Evolutionary conservation across 2,113 vertebrate genomes (phyloP), one percentile per base, ranked within the genome.

Genomic region (Garra rufa): DNA sequence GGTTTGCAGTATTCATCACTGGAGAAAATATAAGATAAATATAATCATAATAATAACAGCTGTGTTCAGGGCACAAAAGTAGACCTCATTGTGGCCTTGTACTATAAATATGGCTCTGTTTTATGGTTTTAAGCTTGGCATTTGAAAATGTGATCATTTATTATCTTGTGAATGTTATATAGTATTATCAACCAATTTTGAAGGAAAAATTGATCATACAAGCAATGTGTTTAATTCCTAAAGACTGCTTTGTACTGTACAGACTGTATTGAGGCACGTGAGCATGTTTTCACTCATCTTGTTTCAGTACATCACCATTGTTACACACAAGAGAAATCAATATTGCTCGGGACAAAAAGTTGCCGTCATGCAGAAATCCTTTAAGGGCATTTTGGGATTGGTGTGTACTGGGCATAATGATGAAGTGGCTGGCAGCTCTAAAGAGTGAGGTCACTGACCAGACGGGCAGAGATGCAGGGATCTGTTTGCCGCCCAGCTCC

Each of bases 401-500:
- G 81, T 85, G 48, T 73, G 69, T 74, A 76, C 71, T 81, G 83
- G 71, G 70, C 14, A 38, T 38, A 59, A 69, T 52, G 13, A 77
- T 21, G 55, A 73, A 57, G 76, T 43, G 15, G 26, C 21, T 28
- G 59, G 26, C 78, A 67, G 15, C 59, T 63, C 6, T 41, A 75
- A 90, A n/a, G 87, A 89, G 91, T 86, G 70, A 88, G 57, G 34
- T 89, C 86, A 84, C 59, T 50, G n/a, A 74, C 89, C 91, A 93
- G 92, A 93, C 90, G 89, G 88, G 28, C 43, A 46, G 59, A 81
- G 59, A 67, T 50, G 38, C 15, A 67, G 78, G 43, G 63, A 70
- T 71, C 67, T 34, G 76, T 38, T 81, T 13, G 15, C 13, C 61
- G 75, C 63, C 43, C 11, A 77, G 65, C 52, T 46, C 70, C 24